Conservation (phyloP, 1,140 invertebrate species). For the Saxidomus purpurata region DNA sequence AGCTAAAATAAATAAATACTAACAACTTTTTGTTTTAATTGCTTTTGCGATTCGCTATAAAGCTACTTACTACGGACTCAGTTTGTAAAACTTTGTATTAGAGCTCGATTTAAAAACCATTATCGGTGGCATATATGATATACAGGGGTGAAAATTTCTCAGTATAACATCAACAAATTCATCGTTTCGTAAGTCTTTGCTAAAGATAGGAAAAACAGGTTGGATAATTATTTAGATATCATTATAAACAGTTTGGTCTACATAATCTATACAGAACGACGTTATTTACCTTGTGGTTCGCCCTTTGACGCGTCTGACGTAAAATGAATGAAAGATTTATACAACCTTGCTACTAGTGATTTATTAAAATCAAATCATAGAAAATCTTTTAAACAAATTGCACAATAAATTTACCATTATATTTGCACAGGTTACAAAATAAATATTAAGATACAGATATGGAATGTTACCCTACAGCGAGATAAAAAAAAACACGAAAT, state of each 20-base stretch:
- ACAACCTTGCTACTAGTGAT: constrained; percentile 16
- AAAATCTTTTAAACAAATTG: constrained; percentile 39
- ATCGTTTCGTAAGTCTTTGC: too few relatives aligned
- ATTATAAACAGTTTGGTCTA: constrained; percentile 11
- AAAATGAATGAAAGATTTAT: constrained; percentile 1
- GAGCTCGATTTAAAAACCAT: too few relatives aligned
- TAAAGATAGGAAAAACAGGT: neutral
- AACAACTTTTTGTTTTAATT: too few relatives aligned
- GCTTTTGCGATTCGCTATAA: too few relatives aligned
- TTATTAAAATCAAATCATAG: constrained; percentile 47
- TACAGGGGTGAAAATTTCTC: too few relatives aligned
- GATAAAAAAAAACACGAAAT: neutral
- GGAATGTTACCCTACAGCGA: neutral
- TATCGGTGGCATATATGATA: too few relatives aligned
- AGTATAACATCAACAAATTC: too few relatives aligned
- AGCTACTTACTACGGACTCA: too few relatives aligned
- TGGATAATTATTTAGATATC: neutral
- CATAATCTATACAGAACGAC: neutral
- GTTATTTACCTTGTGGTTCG: neutral
- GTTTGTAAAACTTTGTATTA: too few relatives aligned
- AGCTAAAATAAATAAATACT: too few relatives aligned
- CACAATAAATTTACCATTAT: constrained; percentile 3
- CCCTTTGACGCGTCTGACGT: neutral
- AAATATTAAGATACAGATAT: neutral
- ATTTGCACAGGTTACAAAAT: constrained; percentile 3